These are phyloP conservation scores for Scortum barcoo DNA, from an alignment of 2,113 vertebrate genomes.

Conservation along the genomic window DNA sequence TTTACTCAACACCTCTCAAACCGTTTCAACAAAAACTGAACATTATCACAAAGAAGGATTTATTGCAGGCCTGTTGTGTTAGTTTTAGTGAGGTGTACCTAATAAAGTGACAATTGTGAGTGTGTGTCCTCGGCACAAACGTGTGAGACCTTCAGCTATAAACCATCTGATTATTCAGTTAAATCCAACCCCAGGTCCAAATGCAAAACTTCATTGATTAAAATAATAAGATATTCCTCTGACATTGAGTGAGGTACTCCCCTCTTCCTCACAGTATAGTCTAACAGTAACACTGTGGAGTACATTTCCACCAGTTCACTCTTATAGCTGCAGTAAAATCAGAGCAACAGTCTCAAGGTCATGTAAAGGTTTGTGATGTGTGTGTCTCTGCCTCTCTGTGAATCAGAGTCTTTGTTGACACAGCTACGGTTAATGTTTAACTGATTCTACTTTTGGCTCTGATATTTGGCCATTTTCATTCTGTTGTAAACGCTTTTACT, in stretches of 20 bases:
- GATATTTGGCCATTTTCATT: background rate
- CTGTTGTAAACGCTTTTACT: background rate
- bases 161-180: background rate
- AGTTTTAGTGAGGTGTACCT: background rate
- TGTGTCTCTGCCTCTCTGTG: background rate
- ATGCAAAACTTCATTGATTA: background rate
- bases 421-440: background rate
- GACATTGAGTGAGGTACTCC: background rate
- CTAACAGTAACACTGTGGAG: background rate
- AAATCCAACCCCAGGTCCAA: background rate
- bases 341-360: background rate
- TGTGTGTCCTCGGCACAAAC: background rate
- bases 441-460: background rate
- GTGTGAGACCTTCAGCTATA: background rate
- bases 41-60: background rate
- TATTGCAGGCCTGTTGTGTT: background rate
- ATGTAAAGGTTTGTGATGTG: background rate
- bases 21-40: background rate
- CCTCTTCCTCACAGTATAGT: background rate
- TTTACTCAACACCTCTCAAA: background rate
- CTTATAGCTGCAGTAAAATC: conserved; percentile 10
- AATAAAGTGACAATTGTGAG: background rate
- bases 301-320: background rate
- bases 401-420: background rate
- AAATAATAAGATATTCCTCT: background rate